Conservation (phyloP, 2,113 vertebrate species). For the Phycodurus eques region DNA sequence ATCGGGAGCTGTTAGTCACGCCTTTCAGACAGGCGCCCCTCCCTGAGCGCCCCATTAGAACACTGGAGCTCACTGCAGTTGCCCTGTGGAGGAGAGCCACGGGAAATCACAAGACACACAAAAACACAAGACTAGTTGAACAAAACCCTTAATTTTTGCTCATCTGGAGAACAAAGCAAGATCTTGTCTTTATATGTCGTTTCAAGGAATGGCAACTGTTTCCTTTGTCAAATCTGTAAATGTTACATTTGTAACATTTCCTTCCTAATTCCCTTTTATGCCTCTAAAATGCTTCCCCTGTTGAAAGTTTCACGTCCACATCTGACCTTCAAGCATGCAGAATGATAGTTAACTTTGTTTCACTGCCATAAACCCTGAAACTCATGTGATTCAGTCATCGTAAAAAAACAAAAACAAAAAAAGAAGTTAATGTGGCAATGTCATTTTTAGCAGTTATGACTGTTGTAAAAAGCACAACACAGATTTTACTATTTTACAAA, state of each 20-base stretch:
- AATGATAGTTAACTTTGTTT: not conserved
- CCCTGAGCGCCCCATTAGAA: conserved; percentile 9
- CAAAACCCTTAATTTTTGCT: not conserved
- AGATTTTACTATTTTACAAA: too few species aligned
- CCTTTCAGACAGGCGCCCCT: conserved; percentile 55
- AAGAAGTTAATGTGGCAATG: too few species aligned
- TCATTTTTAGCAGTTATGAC: too few species aligned
- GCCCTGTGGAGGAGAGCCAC: conserved; percentile 14
- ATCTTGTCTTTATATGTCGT: not conserved
- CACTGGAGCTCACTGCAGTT: conserved; percentile 8
- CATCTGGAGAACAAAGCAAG: not conserved
- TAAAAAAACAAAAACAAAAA: too few species aligned
- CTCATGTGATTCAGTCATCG: too few species aligned
- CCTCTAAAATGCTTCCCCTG: not conserved
- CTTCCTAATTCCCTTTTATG: not conserved
- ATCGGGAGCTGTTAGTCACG: conserved; percentile 73
- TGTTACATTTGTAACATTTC: not conserved
- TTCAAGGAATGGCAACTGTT: not conserved
- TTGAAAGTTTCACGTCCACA: not conserved
- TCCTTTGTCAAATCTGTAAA: not conserved
- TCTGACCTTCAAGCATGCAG: not conserved
- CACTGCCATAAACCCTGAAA: too few species aligned
- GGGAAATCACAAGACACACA: not conserved
- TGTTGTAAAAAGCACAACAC: too few species aligned
- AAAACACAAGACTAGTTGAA: not conserved